Conservation (phyloP, 2,113 vertebrate species). For the Rhizomys pruinosus region DNA sequence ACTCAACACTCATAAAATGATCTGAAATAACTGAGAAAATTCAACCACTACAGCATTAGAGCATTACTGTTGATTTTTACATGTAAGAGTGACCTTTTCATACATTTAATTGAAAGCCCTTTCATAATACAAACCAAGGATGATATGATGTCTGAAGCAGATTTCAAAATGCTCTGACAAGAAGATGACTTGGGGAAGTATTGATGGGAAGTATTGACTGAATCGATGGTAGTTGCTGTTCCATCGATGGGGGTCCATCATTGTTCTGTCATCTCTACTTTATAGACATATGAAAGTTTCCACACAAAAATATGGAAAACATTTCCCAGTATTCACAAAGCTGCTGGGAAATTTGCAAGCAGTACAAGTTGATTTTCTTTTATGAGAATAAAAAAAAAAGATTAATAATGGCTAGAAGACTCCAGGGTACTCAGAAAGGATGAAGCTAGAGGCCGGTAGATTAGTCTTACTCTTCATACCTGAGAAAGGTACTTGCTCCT, state of each 20-base stretch:
- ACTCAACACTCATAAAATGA: not conserved
- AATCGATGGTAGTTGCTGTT: not conserved
- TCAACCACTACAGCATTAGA: not conserved
- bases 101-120: not conserved
- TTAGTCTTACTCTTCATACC: not conserved
- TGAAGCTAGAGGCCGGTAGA: accelerated
- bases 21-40: not conserved
- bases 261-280: not conserved
- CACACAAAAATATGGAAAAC: not conserved
- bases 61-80: not conserved
- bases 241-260: not conserved
- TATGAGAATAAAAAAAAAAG: not conserved
- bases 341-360: not conserved
- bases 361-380: conserved; percentile 4
- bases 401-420: not conserved
- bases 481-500: not conserved
- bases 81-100: not conserved
- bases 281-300: not conserved
- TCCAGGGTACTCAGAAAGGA: not conserved
- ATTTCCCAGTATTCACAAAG: conserved; percentile 7
- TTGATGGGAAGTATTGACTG: not conserved
- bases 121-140: not conserved
- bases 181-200: not conserved
- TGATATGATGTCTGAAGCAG: not conserved
- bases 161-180: not conserved